These are phyloP conservation scores for Halictus rubicundus DNA, from an alignment of 1,140 invertebrate genomes.

Conservation along the genomic window DNA sequence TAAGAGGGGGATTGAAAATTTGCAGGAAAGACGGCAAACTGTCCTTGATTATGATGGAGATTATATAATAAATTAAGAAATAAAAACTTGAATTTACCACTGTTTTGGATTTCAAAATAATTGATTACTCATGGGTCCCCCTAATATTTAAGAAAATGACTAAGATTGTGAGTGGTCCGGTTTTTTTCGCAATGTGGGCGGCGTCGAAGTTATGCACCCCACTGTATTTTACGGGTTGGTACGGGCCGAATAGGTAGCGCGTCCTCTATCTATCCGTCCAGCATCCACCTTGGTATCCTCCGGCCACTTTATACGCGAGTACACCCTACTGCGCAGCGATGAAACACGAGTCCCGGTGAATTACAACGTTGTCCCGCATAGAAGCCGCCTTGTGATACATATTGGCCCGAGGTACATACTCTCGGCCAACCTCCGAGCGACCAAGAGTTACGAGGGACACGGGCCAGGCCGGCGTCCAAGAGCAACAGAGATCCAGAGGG, in stretches of 20 bases:
- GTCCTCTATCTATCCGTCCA: background rate
- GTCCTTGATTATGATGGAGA: too few relatives aligned
- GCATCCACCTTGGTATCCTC: background rate
- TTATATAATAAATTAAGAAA: too few relatives aligned
- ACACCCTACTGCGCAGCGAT: constrained; percentile 5
- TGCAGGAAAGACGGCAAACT: too few relatives aligned
- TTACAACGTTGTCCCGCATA: constrained; percentile 28
- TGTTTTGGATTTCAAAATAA: too few relatives aligned
- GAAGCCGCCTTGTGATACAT: constrained; percentile 36
- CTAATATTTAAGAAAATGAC: too few relatives aligned
- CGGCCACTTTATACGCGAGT: constrained; percentile 29
- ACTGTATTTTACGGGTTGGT: background rate
- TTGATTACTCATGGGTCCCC: too few relatives aligned
- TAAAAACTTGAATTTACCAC: too few relatives aligned
- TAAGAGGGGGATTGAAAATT: too few relatives aligned
- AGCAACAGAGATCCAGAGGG: background rate
- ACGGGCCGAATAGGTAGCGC: constrained; percentile 1
- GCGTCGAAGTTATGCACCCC: too few relatives aligned
- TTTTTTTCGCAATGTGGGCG: too few relatives aligned
- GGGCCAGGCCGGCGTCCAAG: background rate
- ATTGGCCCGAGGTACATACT: constrained; percentile 27
- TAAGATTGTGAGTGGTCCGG: too few relatives aligned
- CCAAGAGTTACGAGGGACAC: constrained; percentile 26
- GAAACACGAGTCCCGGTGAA: constrained; percentile 44
- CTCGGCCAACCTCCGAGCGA: constrained; percentile 4